phyloP scores from a whole-genome alignment of 2,888 invertebrate species.

The Fissipunctia ypsillon region DNA sequence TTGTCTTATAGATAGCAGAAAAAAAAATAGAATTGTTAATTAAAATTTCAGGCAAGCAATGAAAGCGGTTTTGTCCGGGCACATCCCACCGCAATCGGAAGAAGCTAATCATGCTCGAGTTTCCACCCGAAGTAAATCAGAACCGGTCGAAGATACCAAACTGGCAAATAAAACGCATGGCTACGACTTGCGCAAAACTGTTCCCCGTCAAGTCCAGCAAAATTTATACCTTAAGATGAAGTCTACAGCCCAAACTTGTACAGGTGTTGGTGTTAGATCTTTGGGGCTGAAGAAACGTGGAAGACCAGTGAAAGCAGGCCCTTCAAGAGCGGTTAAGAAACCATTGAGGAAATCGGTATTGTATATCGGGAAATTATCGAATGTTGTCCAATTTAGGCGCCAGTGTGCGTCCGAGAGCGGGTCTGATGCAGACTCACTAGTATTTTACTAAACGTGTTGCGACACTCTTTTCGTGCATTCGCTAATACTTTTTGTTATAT shows the following conservation, averaged over 20 bases:
- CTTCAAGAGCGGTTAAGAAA: slow-evolving; percentile 62
- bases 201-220: slow-evolving; percentile 19
- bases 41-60: slow-evolving; percentile 75
- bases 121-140: neutral
- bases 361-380: slow-evolving; percentile 73
- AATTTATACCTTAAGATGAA: slow-evolving; percentile 30
- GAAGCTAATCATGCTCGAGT: slow-evolving; percentile 3
- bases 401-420: slow-evolving; percentile 50
- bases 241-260: neutral
- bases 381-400: slow-evolving; percentile 64
- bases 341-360: slow-evolving; percentile 53
- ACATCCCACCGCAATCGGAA: slow-evolving; percentile 41
- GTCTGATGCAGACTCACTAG: slow-evolving; percentile 60
- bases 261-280: neutral
- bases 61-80: slow-evolving; percentile 67
- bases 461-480: neutral
- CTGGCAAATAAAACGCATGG: neutral
- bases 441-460: slow-evolving; percentile 45
- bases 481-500: slow-evolving; percentile 1
- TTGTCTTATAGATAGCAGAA: neutral
- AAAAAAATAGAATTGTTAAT: neutral
- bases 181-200: slow-evolving; percentile 6
- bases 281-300: slow-evolving; percentile 51
- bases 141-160: slow-evolving; percentile 26
- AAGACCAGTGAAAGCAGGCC: slow-evolving; percentile 64